Evolutionary conservation across 64 coral and sea anemone species (phyloP).

Genomic region (Stichodactyla mertensii): DNA sequence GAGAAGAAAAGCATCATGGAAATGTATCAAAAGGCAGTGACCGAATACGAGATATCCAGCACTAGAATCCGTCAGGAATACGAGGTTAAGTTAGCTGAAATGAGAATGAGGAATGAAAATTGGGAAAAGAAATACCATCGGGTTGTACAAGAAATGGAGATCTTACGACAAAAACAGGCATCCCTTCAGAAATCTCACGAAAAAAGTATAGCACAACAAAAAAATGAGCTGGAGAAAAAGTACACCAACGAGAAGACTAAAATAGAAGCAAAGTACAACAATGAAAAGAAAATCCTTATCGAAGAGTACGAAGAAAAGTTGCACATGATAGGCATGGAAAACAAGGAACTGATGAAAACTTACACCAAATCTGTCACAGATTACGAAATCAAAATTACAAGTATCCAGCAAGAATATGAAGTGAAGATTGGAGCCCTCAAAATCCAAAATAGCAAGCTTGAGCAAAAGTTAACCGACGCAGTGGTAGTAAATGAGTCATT

Average conservation of each 20-base stretch:
- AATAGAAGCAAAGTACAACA: constrained; percentile 10
- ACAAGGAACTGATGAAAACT: constrained; percentile 35
- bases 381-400: constrained; percentile 49
- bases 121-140: constrained; percentile 53
- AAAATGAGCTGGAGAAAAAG: constrained; percentile 28
- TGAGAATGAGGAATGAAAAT: constrained; percentile 41
- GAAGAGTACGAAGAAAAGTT: constrained; percentile 40
- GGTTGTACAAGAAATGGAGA: constrained; percentile 32
- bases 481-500: neutral
- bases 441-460: constrained; percentile 38
- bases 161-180: constrained; percentile 26
- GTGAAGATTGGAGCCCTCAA: constrained; percentile 30
- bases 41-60: constrained; percentile 40
- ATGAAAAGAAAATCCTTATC: constrained; percentile 38
- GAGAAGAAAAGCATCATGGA: constrained; percentile 56
- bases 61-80: constrained; percentile 56
- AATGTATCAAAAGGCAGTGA: constrained; percentile 46
- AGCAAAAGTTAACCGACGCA: constrained; percentile 20
- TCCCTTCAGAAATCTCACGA: constrained; percentile 28
- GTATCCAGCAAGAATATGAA: constrained; percentile 53
- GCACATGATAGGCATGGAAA: constrained; percentile 14
- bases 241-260: constrained; percentile 35
- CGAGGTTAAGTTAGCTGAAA: constrained; percentile 39
- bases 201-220: constrained; percentile 26
- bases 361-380: constrained; percentile 33